Base-by-base conservation (phyloP, 2,888 invertebrate genomes). In the Mamestra brassicae region DNA sequence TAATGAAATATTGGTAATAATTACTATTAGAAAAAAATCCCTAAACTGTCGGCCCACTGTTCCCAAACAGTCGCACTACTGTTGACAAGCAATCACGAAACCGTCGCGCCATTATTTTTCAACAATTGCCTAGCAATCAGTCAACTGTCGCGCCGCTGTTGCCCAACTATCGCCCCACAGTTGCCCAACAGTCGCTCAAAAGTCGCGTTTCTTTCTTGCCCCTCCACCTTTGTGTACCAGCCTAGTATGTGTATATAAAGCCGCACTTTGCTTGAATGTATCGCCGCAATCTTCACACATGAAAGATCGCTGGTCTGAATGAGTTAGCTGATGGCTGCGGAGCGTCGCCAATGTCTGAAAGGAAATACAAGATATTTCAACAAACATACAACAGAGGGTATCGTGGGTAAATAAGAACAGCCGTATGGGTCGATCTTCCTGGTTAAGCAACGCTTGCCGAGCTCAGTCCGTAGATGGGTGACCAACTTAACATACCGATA, bases 231-330 rank as follows among this genome's bases (percentile, higher is more conserved):
- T 81, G 72, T 94, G 94, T 1, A 94, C 88, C 0, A 92, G 87
- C 1, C 88, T 83, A 0, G 86, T 78, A 75, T 95, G 95, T 0
- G 91, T 94, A 78, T 94, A 93, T 0, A 95, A 75, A 0, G 95
- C 93, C 0, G 94, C 89, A 0, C 91, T 83, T 61, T 95, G 95
- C 13, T 91, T 91, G 87, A 95, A 95, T 0, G 94, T 93, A 76
- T 92, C 93, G 0, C 94, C 94, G 71, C 94, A 94, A n/a, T 89
- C 88, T 1, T 91, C 90, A 66, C 95, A 95, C 93, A 95, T 92
- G 77, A 89, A 94, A 0, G 88, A 76, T 0, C 94, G 89, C 26
- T 88, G 85, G 0, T 89, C 85, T 0, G 93, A 93, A 74, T 95
- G 95, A 0, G 91, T 93, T 3, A 92, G 74, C 71, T 88, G 80